Evolutionary conservation across 2,113 vertebrate species (phyloP), one percentile per base, ranked within the genome.

Genomic region (Aegotheles bennettii): DNA sequence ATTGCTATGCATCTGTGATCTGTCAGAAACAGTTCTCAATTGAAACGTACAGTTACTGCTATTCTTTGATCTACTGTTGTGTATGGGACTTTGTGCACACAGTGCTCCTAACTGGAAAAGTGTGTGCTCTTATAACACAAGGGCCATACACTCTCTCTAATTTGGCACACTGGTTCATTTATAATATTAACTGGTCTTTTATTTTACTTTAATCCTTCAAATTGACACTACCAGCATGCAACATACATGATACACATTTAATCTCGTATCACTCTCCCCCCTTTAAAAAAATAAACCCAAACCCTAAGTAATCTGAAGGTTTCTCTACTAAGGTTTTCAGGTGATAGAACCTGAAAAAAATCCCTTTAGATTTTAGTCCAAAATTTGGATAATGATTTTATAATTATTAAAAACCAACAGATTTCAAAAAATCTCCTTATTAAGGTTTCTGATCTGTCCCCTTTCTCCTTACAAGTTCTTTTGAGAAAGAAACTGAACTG

Each of bases 11-110:
- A 91, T 93, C 89, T 96, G 95, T 10, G 45, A 87, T 83, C 76
- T 90, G 73, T 96, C 96, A 96, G 87, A 94, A 97, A 96, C 84
- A 97, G 93, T 83, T 97, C 87, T 83, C 94, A 84, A 54, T 12
- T 79, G 90, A 94, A 96, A 92, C 81, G 79, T 40, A 57, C n/a
- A 93, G 69, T 95, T 68, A 93, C 67, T 93, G 93, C 84, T 74
- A 0, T 33, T 84, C 95, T 96, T 95, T 97, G 93, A 97, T 94
- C 96, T 93, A 36, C 74, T 82, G 35, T 38, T 65, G 87, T 43
- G 73, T 54, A 68, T 18, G 35, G 71, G 85, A 82, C 7, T 31
- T 87, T 38, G 82, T 57, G 87, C 11, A 11, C 68, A 67, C 78
- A 88, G 84, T 18, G 48, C 63, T 87, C 61, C 60, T 79, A 77